phyloP scores from a whole-genome alignment of 2,113 vertebrate genomes.

The Orientallactaga bullata region DNA sequence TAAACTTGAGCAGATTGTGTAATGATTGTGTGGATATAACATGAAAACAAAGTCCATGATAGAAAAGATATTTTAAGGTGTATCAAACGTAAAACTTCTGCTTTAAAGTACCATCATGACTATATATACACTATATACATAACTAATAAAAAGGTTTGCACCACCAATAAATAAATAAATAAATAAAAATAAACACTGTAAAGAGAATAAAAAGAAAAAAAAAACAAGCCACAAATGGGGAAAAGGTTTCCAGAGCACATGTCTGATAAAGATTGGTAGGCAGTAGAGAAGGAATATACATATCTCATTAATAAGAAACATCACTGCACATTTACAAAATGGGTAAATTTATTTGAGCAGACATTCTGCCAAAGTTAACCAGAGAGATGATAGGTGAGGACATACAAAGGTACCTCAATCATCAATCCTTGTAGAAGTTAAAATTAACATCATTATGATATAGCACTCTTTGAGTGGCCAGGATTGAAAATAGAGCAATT shows the following conservation, averaged over 20 bases:
- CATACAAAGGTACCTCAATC: neutral
- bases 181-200: neutral
- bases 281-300: neutral
- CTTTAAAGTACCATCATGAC: too few species aligned
- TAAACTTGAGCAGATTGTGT: neutral
- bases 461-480: neutral
- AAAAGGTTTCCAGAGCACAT: neutral
- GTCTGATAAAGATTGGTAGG: neutral
- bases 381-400: neutral
- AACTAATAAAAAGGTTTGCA: too few species aligned
- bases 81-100: neutral
- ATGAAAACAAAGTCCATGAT: neutral
- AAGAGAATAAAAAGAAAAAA: slow-evolving; percentile 35
- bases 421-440: neutral
- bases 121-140: too few species aligned
- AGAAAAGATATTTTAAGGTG: neutral
- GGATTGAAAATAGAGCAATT: neutral
- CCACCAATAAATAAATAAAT: too few species aligned
- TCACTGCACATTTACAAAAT: neutral
- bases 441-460: neutral
- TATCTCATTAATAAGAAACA: neutral
- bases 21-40: neutral
- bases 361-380: neutral
- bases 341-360: neutral
- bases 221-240: neutral